phyloP scores from a whole-genome alignment of 2,797 vertebrate genomes.

The Esox masquinongy region DNA sequence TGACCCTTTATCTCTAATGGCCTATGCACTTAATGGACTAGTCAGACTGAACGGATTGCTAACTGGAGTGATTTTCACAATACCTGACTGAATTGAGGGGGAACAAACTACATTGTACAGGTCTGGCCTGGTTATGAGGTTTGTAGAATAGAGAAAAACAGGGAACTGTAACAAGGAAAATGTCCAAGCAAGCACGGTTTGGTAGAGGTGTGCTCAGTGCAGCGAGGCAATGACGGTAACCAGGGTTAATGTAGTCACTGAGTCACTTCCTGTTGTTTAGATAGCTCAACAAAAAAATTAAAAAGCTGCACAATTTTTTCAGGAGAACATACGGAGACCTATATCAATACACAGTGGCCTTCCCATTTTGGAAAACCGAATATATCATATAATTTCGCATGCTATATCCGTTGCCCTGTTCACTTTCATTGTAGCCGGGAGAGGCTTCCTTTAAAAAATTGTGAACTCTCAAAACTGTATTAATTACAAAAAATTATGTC shows the following conservation, averaged over 20 bases:
- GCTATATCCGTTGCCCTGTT: too few species aligned
- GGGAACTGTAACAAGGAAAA: neutral
- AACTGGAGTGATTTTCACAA: neutral
- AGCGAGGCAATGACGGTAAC: neutral
- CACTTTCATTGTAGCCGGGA: too few species aligned
- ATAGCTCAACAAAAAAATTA: neutral
- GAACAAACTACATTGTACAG: neutral
- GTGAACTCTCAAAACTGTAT: too few species aligned
- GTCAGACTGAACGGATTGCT: slow-evolving; percentile 40
- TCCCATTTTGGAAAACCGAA: too few species aligned
- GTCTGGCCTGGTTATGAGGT: neutral
- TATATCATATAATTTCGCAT: too few species aligned
- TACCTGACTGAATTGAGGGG: neutral
- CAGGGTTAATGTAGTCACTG: neutral
- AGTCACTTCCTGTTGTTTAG: neutral
- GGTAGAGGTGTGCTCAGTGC: neutral
- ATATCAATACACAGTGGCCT: too few species aligned
- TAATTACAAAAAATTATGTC: too few species aligned
- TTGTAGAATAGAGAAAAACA: neutral
- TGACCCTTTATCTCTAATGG: slow-evolving; percentile 54
- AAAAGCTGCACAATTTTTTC: too few species aligned
- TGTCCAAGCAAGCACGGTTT: neutral
- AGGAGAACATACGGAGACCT: too few species aligned
- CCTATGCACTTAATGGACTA: slow-evolving; percentile 42
- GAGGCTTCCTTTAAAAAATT: too few species aligned